A percentile compares a stretch with the other conserved stretches of the same genome.
Conservation (phyloP, 2,113 vertebrate species). For the Cryptoleucopteryx plumbea region DNA sequence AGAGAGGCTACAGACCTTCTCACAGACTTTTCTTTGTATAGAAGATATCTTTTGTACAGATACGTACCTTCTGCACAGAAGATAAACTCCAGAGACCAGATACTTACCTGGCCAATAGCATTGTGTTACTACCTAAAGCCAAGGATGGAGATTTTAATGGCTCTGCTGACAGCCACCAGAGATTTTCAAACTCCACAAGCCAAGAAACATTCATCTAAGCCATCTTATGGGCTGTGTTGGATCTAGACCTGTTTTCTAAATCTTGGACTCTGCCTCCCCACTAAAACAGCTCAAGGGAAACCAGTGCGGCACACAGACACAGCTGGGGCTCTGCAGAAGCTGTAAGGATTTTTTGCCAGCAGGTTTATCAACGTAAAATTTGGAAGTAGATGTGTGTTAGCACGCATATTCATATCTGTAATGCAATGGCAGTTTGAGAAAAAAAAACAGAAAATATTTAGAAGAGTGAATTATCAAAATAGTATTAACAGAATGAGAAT, state of each 20-base stretch:
- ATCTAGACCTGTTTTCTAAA: background rate
- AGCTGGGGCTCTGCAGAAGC: background rate
- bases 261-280: background rate
- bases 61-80: background rate
- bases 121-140: background rate
- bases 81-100: background rate
- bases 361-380: background rate
- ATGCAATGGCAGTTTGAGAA: background rate
- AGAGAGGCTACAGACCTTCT: background rate
- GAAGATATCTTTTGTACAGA: background rate
- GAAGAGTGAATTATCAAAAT: background rate
- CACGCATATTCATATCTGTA: background rate
- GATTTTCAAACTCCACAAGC: background rate
- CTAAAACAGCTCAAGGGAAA: background rate
- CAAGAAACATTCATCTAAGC: background rate
- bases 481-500: background rate
- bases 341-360: background rate
- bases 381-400: background rate
- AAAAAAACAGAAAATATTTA: background rate
- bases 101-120: background rate
- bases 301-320: background rate
- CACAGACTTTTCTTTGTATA: background rate
- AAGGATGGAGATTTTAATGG: background rate
- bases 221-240: background rate
- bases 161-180: slow-evolving; percentile 2